Evolutionary conservation across 2,888 invertebrate species (phyloP), one percentile per base, ranked within the genome.

Genomic region (Herminia tarsipennalis): DNA sequence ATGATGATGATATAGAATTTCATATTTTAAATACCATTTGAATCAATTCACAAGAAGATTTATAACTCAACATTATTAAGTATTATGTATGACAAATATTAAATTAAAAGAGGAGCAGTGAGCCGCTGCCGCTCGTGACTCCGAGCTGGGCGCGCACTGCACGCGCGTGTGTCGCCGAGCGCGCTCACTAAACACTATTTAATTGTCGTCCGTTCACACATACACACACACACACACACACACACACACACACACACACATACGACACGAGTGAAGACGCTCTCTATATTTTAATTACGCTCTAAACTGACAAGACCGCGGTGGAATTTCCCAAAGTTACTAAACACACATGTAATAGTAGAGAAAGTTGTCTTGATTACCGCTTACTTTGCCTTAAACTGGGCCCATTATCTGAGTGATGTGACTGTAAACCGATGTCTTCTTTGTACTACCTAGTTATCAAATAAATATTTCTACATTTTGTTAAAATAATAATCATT

Each of bases 111-210:
- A n/a, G n/a, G n/a, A n/a, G n/a, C n/a, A n/a, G n/a, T n/a, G n/a
- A n/a, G n/a, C n/a, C n/a, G n/a, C n/a, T n/a, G n/a, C n/a, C n/a
- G n/a, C n/a, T n/a, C n/a, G n/a, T n/a, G n/a, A n/a, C n/a, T n/a
- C n/a, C n/a, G n/a, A n/a, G n/a, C n/a, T n/a, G 24, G 10, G 1
- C 5, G 12, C 29, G 17, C 13, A 13, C 2, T 0, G 3, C 32
- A 13, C 38, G 38, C n/a, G 0, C 2, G 37, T 12, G 34, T 37
- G 27, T 12, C 38, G 40, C 16, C 12, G 41, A 25, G 46, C 56
- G 10, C 24, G 34, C 21, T 25, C 64, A 46, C 65, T 73, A 68
- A 73, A 73, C 66, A 69, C 67, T 71, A 70, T 73, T 74, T 77
- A 77, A 78, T 75, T 74, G 72, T 72, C 64, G 42, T 42, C 18